These are phyloP conservation scores for Lordiphosa stackelbergi DNA, from an alignment of 1,140 invertebrate species.

Conservation along the genomic window DNA sequence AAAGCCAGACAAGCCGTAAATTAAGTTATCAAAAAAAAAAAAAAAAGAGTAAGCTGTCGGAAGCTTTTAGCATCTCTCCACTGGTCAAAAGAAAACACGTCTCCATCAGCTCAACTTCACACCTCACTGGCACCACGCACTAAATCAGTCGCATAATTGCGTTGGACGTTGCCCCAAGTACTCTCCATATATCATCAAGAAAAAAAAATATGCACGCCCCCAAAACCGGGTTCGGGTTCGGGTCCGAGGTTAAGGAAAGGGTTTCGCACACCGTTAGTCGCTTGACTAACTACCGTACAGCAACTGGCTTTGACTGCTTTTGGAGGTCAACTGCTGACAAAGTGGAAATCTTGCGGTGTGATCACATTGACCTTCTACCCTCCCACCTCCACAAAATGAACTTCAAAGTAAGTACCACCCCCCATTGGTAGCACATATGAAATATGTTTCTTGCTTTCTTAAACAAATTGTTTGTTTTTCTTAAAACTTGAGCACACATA, in stretches of 20 bases:
- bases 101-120: constrained; percentile 51
- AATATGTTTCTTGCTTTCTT: constrained; percentile 5
- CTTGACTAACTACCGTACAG: constrained; percentile 27
- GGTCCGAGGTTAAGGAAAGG: constrained; percentile 3
- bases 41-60: constrained; percentile 43
- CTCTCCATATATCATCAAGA: constrained; percentile 54
- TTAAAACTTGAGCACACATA: constrained; percentile 24
- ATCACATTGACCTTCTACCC: too few species aligned
- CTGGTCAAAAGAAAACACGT: neutral
- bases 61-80: constrained; percentile 66
- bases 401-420: too few species aligned
- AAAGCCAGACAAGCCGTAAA: constrained; percentile 54
- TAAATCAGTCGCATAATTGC: constrained; percentile 73
- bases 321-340: constrained; percentile 59
- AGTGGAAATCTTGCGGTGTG: constrained; percentile 18
- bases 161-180: constrained; percentile 25
- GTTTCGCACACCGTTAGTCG: constrained; percentile 44
- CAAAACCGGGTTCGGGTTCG: constrained; percentile 18
- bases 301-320: constrained; percentile 39
- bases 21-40: constrained; percentile 64
- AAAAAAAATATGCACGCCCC: constrained; percentile 60
- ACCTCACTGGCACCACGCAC: constrained; percentile 56
- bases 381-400: too few species aligned
- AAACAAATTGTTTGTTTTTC: constrained; percentile 12
- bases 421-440: neutral